Percentiles rank a stretch among this genome's conserved stretches.
Evolutionary conservation across 2,797 vertebrate species (phyloP).

Genomic region (Melanotaenia parkinsoni): DNA sequence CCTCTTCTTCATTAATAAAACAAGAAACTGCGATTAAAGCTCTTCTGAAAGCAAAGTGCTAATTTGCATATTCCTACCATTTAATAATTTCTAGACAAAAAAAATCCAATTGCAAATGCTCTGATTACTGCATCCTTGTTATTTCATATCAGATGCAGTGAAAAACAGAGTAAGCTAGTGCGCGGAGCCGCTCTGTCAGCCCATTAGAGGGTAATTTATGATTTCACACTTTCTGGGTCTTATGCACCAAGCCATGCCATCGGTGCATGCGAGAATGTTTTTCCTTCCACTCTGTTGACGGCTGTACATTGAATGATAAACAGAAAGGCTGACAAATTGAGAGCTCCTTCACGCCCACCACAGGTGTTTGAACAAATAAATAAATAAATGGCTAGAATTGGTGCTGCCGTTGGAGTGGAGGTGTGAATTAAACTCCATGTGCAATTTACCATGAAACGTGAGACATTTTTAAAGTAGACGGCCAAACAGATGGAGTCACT

Average conservation of each 20-base stretch:
- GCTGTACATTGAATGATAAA: slow-evolving; percentile 66
- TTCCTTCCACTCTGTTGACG: slow-evolving; percentile 56
- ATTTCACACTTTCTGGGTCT: slow-evolving; percentile 57
- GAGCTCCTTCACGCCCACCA: slow-evolving; percentile 54
- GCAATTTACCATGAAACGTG: slow-evolving; percentile 26
- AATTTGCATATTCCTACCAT: slow-evolving; percentile 55
- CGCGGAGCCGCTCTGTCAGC: slow-evolving; percentile 50
- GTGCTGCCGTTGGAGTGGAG: slow-evolving; percentile 30
- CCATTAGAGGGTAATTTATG: slow-evolving; percentile 72
- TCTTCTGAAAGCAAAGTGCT: slow-evolving; percentile 30
- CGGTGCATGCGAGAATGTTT: slow-evolving; percentile 51
- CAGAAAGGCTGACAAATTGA: slow-evolving; percentile 55
- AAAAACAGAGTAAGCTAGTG: slow-evolving; percentile 49
- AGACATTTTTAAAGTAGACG: slow-evolving; percentile 40
- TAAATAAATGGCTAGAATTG: slow-evolving; percentile 14
- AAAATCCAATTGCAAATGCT: slow-evolving; percentile 29
- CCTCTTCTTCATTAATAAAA: background rate
- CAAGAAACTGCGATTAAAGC: slow-evolving; percentile 37
- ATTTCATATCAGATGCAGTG: slow-evolving; percentile 66
- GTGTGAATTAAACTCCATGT: slow-evolving; percentile 53
- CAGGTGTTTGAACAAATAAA: slow-evolving; percentile 67
- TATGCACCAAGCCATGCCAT: slow-evolving; percentile 26
- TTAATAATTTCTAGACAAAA: slow-evolving; percentile 49
- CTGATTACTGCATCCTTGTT: slow-evolving; percentile 65
- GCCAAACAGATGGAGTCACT: slow-evolving; percentile 1